These are phyloP conservation scores for Lithobius niger DNA, from an alignment of 1,140 invertebrate species.

Conservation along the genomic window DNA sequence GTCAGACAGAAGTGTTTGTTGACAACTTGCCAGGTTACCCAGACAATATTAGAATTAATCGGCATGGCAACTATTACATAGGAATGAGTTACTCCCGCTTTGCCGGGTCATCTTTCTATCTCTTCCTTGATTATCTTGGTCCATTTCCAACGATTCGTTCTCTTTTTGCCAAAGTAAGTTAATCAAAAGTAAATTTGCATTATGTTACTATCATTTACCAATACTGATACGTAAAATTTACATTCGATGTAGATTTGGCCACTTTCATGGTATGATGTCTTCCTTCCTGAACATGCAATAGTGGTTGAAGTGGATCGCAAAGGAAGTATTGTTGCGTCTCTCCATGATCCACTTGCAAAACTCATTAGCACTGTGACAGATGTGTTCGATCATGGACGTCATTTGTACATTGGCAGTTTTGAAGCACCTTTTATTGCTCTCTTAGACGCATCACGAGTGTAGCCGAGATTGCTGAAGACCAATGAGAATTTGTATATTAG, in stretches of 20 bases:
- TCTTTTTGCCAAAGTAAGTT: constrained; percentile 26
- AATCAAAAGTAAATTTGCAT: no score
- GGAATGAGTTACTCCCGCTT: constrained; percentile 37
- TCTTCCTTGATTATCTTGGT: constrained; percentile 26
- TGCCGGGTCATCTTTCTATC: constrained; percentile 18
- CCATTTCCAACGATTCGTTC: constrained; percentile 29
- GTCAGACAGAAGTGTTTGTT: constrained; percentile 53
- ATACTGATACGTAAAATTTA: no score
- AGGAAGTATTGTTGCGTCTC: constrained; percentile 28
- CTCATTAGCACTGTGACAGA: constrained; percentile 28
- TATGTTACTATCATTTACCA: no score
- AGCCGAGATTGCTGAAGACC: no score
- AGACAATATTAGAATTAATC: constrained; percentile 59
- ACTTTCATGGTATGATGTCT: constrained; percentile 20
- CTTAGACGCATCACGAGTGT: no score
- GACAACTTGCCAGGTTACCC: constrained; percentile 62
- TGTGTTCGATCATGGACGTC: constrained; percentile 23
- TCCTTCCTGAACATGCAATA: constrained; percentile 30
- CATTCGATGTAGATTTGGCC: constrained; percentile 26
- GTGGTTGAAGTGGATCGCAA: constrained; percentile 28
- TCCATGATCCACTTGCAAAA: constrained; percentile 35
- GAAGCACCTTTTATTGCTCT: constrained; percentile 4
- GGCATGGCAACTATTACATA: constrained; percentile 50
- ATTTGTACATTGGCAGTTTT: constrained; percentile 23
- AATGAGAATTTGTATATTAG: no score